phyloP scores from a whole-genome alignment of 2,113 vertebrate genomes.

The Camelus dromedarius region DNA sequence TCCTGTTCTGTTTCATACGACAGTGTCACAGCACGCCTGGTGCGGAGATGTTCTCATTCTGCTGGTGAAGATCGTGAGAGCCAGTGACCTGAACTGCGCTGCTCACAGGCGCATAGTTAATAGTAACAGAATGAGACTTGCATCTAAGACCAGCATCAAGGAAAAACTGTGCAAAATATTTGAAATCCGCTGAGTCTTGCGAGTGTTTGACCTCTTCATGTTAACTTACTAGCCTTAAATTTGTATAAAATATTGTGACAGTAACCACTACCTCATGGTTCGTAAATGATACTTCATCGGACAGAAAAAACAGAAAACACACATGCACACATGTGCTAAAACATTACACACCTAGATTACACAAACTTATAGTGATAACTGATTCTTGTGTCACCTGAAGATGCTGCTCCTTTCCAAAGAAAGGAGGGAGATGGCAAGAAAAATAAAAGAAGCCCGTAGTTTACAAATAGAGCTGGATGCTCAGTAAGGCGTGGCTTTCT shows the following conservation, averaged over 20 bases:
- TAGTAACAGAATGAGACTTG: neutral
- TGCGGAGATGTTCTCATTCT: neutral
- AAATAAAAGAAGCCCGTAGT: neutral
- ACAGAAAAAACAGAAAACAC: neutral
- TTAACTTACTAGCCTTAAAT: neutral
- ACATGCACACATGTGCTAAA: neutral
- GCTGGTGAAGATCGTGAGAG: neutral
- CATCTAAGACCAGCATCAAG: neutral
- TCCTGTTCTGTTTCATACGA: neutral
- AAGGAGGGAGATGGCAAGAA: neutral
- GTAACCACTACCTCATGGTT: neutral
- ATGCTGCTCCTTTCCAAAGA: neutral
- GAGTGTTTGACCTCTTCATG: neutral
- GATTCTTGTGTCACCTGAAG: neutral
- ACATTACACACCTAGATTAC: accelerated
- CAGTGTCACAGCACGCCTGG: neutral
- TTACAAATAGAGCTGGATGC: neutral
- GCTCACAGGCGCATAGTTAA: neutral
- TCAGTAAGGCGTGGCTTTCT: accelerated
- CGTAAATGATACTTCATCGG: neutral
- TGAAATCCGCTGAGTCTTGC: neutral
- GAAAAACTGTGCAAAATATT: neutral
- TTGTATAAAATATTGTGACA: neutral
- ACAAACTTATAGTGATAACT: neutral
- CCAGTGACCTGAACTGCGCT: accelerated